Base-by-base conservation (phyloP, 1,140 invertebrate genomes). In the Harlomillsia oculata region DNA sequence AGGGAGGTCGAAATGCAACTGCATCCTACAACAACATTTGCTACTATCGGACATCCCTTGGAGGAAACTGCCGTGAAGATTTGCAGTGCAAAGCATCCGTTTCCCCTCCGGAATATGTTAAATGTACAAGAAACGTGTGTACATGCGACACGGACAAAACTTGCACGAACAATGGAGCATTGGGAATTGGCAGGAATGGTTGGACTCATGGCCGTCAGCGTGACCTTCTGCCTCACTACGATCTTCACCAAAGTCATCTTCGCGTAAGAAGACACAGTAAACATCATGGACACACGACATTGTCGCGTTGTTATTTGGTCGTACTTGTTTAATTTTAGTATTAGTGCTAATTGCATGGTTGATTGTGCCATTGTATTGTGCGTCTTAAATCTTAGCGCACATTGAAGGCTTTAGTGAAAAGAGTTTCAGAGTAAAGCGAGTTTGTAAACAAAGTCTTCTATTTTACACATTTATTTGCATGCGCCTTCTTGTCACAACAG, bases 31-130 rank as follows among this genome's bases (percentile, higher is more conserved):
- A 16, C 6, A 18, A 34, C 18, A 49, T 36, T 13, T 56, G 53
- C 13, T 56, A 56, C 34, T 37, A 21, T 23, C 11, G 20, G 3
- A 56, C 43, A 40, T 18, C 30, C n/a, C 18, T 56, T 0, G 36
- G 36, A 28, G 45, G 36, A 9, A 11, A 23, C 14, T 56, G 53
- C 25, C 4, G 40, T 1, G 28, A 18, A 1, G 34, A 26, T 14
- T 37, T 29, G 6, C 41, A 56, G 34, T 57, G 55, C 16, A 23
- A 43, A 40, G 55, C 55, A 25, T 57, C 32, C 25, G 32, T 57
- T 41, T 16, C 20, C 13, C 46, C 46, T 3, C 34, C 46, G 13
- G 36, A 57, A 30, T n/a, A 57, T 23, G 44, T 51, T n/a, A 9
- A 36, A 9, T 48, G 45, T 20, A 41, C 21, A 13, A 41, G 8